Evolutionary conservation across 2,113 vertebrate species (phyloP), one percentile per base, ranked within the genome.

Genomic region (Aplodontia rufa): DNA sequence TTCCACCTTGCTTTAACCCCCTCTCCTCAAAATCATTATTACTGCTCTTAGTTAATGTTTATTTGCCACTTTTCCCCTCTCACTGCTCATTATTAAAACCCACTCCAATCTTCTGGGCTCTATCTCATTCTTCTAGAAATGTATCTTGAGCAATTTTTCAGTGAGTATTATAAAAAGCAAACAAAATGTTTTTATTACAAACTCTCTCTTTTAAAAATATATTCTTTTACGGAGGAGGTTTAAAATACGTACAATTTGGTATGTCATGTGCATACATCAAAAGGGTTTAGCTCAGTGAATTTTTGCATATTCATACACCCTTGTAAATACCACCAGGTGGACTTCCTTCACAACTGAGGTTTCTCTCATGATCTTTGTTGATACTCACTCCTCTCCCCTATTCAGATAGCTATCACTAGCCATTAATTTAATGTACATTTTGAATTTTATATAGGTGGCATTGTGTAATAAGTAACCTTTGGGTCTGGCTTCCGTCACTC

Each of bases 401-500:
- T 32, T 81, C 68, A 93, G 55, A 85, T 8, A 91, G 58, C 76
- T 78, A 42, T 60, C 30, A 51, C 49, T 74, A 66, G 19, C 68
- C 37, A 75, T 42, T 74, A 79, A 55, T 53, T 76, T 78, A 51
- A 20, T 35, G 62, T 72, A 82, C 17, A 91, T 95, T 58, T 83
- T 71, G 68, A 79, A 97, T 91, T 81, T 90, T 55, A 83, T 68
- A 64, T n/a, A 96, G 55, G 79, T 83, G 51, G 45, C 93, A 47
- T 55, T 47, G 8, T n/a, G 42, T 14, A 90, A 28, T 84, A 87
- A 32, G 26, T 78, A 45, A 5, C 62, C 58, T 74, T 75, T 88
- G 19, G 45, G 60, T 64, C 42, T 69, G 79, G 49, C 20, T 87
- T 93, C 53, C 88, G 85, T 95, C 68, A 72, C 3, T 74, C 20